Evolutionary conservation across 2,797 vertebrate species (phyloP), one percentile per base, ranked within the genome.

Genomic region (Poecilia velifera): DNA sequence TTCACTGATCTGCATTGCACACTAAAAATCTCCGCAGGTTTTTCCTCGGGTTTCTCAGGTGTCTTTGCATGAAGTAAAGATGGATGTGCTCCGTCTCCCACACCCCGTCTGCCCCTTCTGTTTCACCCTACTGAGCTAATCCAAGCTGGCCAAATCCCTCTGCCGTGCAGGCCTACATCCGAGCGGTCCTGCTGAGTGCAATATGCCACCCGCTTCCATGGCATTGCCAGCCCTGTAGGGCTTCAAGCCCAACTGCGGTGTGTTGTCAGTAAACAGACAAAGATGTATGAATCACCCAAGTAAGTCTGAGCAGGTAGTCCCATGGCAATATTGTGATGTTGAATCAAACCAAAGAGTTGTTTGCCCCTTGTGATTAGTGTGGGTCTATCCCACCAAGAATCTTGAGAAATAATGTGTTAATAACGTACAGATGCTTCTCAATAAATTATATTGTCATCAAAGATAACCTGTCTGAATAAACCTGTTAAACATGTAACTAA

Each of bases 141-240:
- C 91, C 90, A 88, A 92, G 92, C 90, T 74, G 88, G 90, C 92
- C 93, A 86, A 88, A 88, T 89, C 94, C 88, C 88, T 92, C 88
- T 72, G 85, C 85, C 74, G 55, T 76, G 84, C 82, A 73, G 87
- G 81, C 85, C 89, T 89, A 78, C 91, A 82, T 75, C 73, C 84
- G 82, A 89, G 91, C 39, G 5, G 72, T 84, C 94, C 92, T 87
- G 91, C 95, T 95, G 94, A 87, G 91, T 88, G 87, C 94, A 94
- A 95, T 95, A 95, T 95, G 94, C 93, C 94, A 91, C 94, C 93
- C 87, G 80, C 90, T 82, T 91, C 83, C 77, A 80, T 73, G 86
- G 91, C 92, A 78, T 84, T 87, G 92, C 90, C 87, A 83, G 84
- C 88, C 59, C 87, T 6, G 75, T 77, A 82, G 91, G 93, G 81